phyloP scores from a whole-genome alignment of 2,888 invertebrate genomes.

The Nematopogon swammerdamellus region DNA sequence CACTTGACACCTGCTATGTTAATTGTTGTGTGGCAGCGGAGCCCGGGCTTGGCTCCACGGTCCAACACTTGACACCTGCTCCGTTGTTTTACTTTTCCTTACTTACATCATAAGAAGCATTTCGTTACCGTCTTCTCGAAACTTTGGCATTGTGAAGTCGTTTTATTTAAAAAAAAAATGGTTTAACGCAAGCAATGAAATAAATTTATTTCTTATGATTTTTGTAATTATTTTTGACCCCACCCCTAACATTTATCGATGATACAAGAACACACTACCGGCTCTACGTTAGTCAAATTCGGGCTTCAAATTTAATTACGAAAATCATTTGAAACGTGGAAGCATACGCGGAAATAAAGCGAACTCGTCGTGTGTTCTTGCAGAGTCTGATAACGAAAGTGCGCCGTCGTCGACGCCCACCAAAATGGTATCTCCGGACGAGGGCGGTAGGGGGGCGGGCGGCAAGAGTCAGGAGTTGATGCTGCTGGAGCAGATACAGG shows the following conservation, averaged over 20 bases:
- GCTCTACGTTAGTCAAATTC: constrained; percentile 23
- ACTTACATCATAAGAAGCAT: neutral
- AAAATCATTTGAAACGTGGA: constrained; percentile 33
- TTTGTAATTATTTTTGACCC: constrained; percentile 55
- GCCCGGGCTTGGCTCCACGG: too few relatives aligned
- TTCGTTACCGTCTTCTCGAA: neutral
- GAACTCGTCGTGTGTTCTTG: constrained; percentile 61
- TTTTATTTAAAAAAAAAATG: constrained; percentile 49
- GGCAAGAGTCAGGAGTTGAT: constrained; percentile 68
- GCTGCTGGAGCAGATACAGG: constrained; percentile 66
- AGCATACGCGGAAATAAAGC: constrained; percentile 19
- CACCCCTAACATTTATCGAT: constrained; percentile 38
- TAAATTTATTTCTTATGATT: constrained; percentile 55
- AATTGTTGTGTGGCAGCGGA: too few relatives aligned
- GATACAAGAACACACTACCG: constrained; percentile 37
- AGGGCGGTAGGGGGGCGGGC: constrained; percentile 25
- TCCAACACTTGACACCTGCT: too few relatives aligned
- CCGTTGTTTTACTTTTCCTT: too few relatives aligned
- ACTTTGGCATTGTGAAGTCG: constrained; percentile 14
- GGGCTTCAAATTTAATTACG: constrained; percentile 52
- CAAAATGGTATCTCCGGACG: constrained; percentile 35
- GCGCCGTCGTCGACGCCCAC: constrained; percentile 60
- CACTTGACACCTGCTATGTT: too few relatives aligned
- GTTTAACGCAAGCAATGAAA: constrained; percentile 53
- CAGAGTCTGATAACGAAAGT: constrained; percentile 78